Conservation (phyloP, 2,797 vertebrate species). For the Cossypha caffra region DNA sequence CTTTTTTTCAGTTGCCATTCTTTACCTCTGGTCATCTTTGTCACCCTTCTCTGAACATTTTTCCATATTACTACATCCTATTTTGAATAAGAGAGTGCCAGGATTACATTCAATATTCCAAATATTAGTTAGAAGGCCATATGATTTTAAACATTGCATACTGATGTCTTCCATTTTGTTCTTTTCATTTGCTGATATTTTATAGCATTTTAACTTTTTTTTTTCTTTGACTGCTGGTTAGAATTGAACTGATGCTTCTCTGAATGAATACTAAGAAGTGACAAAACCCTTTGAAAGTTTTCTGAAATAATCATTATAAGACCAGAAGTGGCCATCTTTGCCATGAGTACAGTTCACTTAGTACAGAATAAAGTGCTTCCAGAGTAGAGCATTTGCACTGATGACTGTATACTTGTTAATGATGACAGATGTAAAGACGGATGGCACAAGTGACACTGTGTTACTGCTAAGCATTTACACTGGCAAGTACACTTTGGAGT, state of each 20-base stretch:
- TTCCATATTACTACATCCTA: neutral
- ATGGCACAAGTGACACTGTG: neutral
- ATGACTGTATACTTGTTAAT: neutral
- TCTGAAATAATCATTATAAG: neutral
- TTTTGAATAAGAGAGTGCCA: neutral
- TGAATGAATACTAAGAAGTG: neutral
- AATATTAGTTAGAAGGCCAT: neutral
- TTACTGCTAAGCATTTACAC: neutral
- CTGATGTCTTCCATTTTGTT: neutral
- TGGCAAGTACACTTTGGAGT: neutral
- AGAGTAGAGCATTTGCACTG: neutral
- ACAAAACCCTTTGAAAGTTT: neutral
- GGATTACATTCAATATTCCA: neutral
- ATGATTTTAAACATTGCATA: neutral
- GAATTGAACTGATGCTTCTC: neutral
- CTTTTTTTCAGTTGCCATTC: neutral
- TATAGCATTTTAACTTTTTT: neutral
- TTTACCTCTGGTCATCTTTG: neutral
- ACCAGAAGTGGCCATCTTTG: neutral
- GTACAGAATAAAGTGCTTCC: neutral
- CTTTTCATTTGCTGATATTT: neutral
- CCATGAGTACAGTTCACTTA: neutral
- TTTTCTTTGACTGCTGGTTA: neutral
- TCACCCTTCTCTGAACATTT: neutral
- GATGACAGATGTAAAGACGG: neutral